phyloP scores from a whole-genome alignment of 2,797 vertebrate species.

The Mycteria americana region DNA sequence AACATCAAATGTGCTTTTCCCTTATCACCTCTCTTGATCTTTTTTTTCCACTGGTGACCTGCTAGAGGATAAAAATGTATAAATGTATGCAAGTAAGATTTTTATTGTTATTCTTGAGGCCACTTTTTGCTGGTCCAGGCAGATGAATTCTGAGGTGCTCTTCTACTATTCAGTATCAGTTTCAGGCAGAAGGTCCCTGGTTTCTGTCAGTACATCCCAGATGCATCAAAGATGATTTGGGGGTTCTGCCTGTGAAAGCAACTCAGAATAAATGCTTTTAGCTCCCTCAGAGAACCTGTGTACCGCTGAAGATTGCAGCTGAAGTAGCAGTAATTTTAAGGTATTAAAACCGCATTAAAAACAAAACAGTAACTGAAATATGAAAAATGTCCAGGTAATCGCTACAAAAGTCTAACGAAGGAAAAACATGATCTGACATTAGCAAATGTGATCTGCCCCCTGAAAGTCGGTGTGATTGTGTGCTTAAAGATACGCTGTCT shows the following conservation, averaged over 20 bases:
- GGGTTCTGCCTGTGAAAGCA: not conserved
- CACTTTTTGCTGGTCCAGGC: not conserved
- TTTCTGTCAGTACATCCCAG: not conserved
- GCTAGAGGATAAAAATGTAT: constrained; percentile 1
- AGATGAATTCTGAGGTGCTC: not conserved
- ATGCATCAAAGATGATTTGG: not conserved
- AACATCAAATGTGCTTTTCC: constrained; percentile 14
- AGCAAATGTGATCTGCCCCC: not conserved
- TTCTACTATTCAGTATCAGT: not conserved
- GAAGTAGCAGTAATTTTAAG: not conserved
- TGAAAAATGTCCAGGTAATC: not conserved
- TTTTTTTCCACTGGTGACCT: not conserved
- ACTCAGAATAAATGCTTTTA: not conserved
- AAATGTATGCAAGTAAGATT: constrained; percentile 1
- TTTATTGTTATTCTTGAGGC: not conserved
- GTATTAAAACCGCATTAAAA: not conserved
- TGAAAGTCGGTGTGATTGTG: not conserved
- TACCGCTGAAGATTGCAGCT: not conserved
- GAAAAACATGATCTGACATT: not conserved
- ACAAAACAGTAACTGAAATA: not conserved
- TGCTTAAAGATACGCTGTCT: not conserved
- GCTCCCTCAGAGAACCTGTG: not conserved
- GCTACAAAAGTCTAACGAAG: not conserved
- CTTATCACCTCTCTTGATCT: constrained; percentile 12
- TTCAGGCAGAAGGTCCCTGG: not conserved